Base-by-base conservation (phyloP, 2,797 vertebrate genomes). In the Chromis chromis region DNA sequence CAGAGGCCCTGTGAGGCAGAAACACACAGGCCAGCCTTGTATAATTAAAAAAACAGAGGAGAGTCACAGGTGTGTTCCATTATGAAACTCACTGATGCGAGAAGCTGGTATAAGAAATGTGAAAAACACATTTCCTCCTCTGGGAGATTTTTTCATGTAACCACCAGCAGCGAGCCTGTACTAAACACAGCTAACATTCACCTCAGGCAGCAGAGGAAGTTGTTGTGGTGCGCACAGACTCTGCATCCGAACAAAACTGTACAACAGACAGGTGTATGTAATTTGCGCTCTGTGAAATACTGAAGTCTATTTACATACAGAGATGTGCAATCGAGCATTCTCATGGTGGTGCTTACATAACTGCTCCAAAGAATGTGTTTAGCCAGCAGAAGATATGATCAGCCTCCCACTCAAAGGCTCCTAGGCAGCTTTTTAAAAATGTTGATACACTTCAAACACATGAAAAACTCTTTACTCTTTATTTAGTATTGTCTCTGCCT, bases 1-100 rank as follows among this genome's bases (percentile, higher is more conserved):
- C 94, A 2, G 94, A 95, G 83, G 93, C 93, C 70, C 82, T 93
- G 61, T 94, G 92, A 93, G 91, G 84, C 76, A 9, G 12, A 55
- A 57, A 42, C 64, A 19, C 54, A 16, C 36, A 39, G 39, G 42
- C 40, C 12, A 11, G 36, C 17, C 22, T 59, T 4, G 17, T 24
- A 25, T 53, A 63, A 76, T 86, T 82, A 85, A 80, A 76, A 25
- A 81, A 62, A 14, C 55, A 63, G 25, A 48, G 48, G 17, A 59
- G 56, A 79, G 78, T 49, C 74, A 73, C 78, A 86, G 79, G 74
- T 89, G 86, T 72, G 66, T 61, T 87, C 48, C 33, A 77, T 80
- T 76, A 79, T 76, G 40, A 82, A 77, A 65, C 48, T 55, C 82
- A 64, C 40, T 55, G 33, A 75, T 68, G 87, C 4, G n/a, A 88